phyloP scores from a whole-genome alignment of 2,113 vertebrate genomes.

The Oreotrochilus melanogaster region DNA sequence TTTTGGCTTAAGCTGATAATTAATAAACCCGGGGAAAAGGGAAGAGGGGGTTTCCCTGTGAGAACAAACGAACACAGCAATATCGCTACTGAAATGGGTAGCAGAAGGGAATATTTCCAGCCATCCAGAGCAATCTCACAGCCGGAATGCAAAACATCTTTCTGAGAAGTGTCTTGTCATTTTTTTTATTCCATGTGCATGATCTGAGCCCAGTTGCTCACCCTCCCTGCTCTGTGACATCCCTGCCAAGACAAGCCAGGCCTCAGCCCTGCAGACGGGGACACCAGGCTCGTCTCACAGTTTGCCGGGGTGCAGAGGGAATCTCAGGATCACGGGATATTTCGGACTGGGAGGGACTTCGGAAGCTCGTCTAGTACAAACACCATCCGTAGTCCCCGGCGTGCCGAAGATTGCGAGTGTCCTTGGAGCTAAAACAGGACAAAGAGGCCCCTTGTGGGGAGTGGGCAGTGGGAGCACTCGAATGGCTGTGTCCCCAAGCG shows the following conservation, averaged over 20 bases:
- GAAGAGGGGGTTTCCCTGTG: not conserved
- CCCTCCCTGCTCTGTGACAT: not conserved
- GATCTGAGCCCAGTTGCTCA: accelerated
- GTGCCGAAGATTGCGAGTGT: not conserved
- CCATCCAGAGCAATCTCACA: not conserved
- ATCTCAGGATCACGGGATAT: not conserved
- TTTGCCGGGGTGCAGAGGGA: accelerated
- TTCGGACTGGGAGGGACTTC: not conserved
- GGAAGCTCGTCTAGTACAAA: not conserved
- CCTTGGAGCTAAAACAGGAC: not conserved
- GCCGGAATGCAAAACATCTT: not conserved
- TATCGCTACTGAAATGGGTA: not conserved
- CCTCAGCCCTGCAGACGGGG: accelerated
- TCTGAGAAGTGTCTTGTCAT: not conserved
- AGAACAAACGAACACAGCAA: not conserved
- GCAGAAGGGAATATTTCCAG: not conserved
- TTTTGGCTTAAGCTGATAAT: not conserved
- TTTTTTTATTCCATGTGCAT: not conserved
- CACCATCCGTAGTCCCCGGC: accelerated
- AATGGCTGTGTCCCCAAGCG: not conserved
- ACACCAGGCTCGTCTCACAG: not conserved
- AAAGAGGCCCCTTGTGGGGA: not conserved
- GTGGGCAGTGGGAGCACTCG: accelerated
- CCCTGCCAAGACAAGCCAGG: not conserved
- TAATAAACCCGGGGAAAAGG: not conserved